phyloP scores from a whole-genome alignment of 2,797 vertebrate genomes.

The Fistularia tabacaria region DNA sequence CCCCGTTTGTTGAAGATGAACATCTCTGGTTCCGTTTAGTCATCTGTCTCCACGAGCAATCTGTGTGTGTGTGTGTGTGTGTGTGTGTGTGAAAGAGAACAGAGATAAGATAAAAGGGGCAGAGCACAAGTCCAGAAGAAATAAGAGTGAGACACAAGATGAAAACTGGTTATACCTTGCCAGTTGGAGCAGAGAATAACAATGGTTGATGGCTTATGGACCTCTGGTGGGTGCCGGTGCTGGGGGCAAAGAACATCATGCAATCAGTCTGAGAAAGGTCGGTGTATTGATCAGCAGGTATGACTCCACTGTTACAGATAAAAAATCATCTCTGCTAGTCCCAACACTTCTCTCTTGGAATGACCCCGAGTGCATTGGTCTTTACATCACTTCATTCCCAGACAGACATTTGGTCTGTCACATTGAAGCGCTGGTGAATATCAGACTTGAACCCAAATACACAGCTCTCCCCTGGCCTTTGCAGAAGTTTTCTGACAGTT shows the following conservation, averaged over 20 bases:
- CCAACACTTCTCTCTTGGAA: conserved; percentile 28
- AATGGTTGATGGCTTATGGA: conserved; percentile 40
- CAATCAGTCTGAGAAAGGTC: conserved; percentile 54
- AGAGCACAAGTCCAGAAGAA: conserved; percentile 5
- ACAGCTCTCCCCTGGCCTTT: conserved; percentile 41
- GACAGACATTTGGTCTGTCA: conserved; percentile 18
- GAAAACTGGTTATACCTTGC: not conserved
- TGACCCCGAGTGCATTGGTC: conserved; percentile 39
- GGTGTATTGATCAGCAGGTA: conserved; percentile 42
- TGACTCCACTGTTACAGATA: conserved; percentile 51
- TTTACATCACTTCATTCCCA: conserved; percentile 33
- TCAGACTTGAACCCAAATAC: conserved; percentile 35
- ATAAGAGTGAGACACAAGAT: conserved; percentile 5
- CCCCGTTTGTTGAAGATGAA: conserved; percentile 32
- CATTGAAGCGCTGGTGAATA: conserved; percentile 7
- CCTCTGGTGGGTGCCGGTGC: conserved; percentile 30
- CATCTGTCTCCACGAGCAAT: conserved; percentile 6
- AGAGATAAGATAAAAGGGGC: conserved; percentile 17
- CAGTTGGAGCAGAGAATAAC: conserved; percentile 34
- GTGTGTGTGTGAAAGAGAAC: not conserved
- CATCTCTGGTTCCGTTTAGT: not conserved
- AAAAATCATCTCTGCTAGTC: conserved; percentile 47
- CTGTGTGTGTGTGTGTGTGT: conserved; percentile 5
- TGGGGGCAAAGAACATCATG: conserved; percentile 33
- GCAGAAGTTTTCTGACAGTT: conserved; percentile 32